Evolutionary conservation across 2,113 vertebrate genomes (phyloP).

Genomic region (Orthonyx spaldingii): DNA sequence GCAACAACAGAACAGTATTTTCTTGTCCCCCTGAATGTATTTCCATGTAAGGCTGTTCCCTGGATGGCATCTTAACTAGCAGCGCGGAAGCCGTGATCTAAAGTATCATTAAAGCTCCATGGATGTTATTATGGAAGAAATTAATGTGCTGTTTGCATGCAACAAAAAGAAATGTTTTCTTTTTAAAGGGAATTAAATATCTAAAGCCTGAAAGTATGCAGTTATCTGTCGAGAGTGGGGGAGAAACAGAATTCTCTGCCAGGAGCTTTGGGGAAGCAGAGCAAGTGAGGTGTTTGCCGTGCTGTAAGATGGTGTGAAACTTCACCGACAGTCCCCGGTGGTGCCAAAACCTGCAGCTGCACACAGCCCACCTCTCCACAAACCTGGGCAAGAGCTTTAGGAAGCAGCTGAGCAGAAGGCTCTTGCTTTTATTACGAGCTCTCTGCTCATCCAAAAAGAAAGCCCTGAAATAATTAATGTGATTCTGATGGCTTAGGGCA

Average conservation of each 20-base stretch:
- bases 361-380: neutral
- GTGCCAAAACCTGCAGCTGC: neutral
- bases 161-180: neutral
- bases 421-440: neutral
- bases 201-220: constrained; percentile 3
- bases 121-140: constrained; percentile 1
- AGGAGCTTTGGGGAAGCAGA: neutral
- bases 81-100: constrained; percentile 7
- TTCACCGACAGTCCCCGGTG: neutral
- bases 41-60: constrained; percentile 62
- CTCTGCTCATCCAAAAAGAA: constrained; percentile 35
- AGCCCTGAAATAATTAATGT: constrained; percentile 67
- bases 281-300: neutral
- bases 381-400: neutral
- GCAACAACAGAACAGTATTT: constrained; percentile 14
- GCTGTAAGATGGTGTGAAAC: constrained; percentile 47
- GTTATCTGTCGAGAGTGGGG: neutral
- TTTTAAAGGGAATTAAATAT: neutral
- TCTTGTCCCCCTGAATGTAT: constrained; percentile 33
- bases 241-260: neutral
- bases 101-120: constrained; percentile 42
- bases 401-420: neutral
- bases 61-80: constrained; percentile 56
- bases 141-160: constrained; percentile 38
- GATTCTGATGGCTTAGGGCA: constrained; percentile 54